Evolutionary conservation across 30 jellyfish, hydroid and myxozoan genomes (phyloP).

Genomic region (Chironex yamaguchii): DNA sequence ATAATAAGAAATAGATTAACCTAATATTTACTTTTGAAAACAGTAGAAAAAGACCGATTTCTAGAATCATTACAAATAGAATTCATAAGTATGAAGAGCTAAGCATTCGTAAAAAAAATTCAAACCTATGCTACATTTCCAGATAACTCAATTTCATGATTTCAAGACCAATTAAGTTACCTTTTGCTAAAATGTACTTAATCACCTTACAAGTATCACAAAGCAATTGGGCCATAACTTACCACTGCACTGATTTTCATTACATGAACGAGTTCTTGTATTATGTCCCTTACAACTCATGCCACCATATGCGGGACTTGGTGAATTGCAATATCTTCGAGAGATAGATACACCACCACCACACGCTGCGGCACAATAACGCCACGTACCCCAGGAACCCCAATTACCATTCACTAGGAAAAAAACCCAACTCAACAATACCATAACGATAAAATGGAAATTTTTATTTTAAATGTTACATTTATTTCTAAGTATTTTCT

Average conservation of each 20-base stretch:
- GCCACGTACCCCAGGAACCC: slow-evolving; percentile 64
- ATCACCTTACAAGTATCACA: too few relatives aligned
- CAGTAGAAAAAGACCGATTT: too few relatives aligned
- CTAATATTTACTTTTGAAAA: too few relatives aligned
- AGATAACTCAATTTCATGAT: background rate
- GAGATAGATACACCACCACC: slow-evolving; percentile 71
- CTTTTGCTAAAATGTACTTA: too few relatives aligned
- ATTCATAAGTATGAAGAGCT: background rate
- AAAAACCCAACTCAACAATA: background rate
- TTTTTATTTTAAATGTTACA: too few relatives aligned
- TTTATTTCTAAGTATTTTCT: too few relatives aligned
- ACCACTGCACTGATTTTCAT: slow-evolving; percentile 61
- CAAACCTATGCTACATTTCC: background rate
- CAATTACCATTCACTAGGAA: slow-evolving; percentile 72
- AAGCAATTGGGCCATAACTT: too few relatives aligned
- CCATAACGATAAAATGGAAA: background rate
- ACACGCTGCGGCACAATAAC: slow-evolving; percentile 57
- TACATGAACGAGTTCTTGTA: slow-evolving; percentile 22
- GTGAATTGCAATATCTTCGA: slow-evolving; percentile 59
- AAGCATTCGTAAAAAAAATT: background rate
- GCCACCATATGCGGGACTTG: slow-evolving; percentile 72
- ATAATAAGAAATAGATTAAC: too few relatives aligned
- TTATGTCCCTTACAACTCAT: slow-evolving; percentile 38
- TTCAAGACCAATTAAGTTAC: too few relatives aligned
- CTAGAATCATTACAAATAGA: too few relatives aligned